phyloP scores from a whole-genome alignment of 2,797 vertebrate genomes.

The Protonibea diacanthus region DNA sequence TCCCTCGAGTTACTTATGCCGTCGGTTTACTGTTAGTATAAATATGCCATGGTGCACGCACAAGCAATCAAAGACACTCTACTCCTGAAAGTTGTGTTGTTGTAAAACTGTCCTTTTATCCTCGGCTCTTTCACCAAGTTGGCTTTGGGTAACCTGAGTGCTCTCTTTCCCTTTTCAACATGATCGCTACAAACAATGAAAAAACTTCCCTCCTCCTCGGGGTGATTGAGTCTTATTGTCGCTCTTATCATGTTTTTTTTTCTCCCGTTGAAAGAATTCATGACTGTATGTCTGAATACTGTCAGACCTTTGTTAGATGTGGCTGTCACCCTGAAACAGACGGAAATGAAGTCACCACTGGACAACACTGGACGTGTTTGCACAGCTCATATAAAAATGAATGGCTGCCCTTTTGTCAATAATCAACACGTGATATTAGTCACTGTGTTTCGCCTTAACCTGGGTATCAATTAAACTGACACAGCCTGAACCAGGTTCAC shows the following conservation, averaged over 20 bases:
- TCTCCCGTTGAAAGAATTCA: conserved; percentile 41
- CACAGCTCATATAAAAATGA: conserved; percentile 19
- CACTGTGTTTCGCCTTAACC: conserved; percentile 18
- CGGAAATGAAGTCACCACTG: conserved; percentile 36
- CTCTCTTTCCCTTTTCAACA: conserved; percentile 75
- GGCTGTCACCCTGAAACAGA: conserved; percentile 30
- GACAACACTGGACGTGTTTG: conserved; percentile 40
- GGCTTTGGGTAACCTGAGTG: conserved; percentile 65
- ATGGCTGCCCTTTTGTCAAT: conserved; percentile 24
- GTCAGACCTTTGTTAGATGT: conserved; percentile 57
- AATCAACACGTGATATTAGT: conserved; percentile 25
- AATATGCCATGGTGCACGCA: conserved; percentile 29
- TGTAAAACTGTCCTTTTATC: conserved; percentile 63
- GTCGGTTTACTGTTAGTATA: background rate
- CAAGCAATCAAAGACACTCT: conserved; percentile 31
- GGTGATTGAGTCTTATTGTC: conserved; percentile 53
- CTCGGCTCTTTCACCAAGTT: conserved; percentile 68
- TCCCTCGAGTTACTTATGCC: background rate
- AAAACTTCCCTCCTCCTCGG: conserved; percentile 50
- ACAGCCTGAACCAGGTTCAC: conserved; percentile 5
- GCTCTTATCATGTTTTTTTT: conserved; percentile 54
- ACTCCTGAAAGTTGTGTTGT: conserved; percentile 50
- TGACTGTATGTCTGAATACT: conserved; percentile 60
- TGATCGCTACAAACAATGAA: conserved; percentile 67
- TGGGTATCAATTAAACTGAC: conserved; percentile 2